phyloP scores from a whole-genome alignment of 2,888 invertebrate species.

The Drosophila mimetica region DNA sequence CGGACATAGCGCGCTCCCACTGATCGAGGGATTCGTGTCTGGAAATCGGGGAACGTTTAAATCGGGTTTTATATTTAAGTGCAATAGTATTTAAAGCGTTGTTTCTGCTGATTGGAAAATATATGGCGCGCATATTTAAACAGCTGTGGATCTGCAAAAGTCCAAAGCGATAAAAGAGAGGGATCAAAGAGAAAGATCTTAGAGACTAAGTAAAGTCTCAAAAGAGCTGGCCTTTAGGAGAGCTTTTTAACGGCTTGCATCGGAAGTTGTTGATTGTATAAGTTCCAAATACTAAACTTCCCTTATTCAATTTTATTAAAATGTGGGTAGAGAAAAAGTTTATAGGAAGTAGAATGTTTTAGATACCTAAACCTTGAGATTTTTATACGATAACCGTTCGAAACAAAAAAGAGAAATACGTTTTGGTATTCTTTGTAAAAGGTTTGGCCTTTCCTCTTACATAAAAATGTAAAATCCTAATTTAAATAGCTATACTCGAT shows the following conservation, averaged over 20 bases:
- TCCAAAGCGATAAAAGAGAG: neutral
- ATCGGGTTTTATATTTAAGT: slow-evolving; percentile 73
- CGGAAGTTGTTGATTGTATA: neutral
- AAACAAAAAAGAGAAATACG: too few relatives aligned
- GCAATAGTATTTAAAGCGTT: slow-evolving; percentile 79
- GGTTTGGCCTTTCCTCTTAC: neutral
- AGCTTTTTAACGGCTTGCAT: neutral
- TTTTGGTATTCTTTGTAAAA: neutral
- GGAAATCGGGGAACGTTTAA: neutral
- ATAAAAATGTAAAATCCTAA: neutral
- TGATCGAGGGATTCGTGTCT: slow-evolving; percentile 82
- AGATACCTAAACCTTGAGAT: neutral
- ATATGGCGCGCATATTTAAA: slow-evolving; percentile 41
- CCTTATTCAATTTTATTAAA: neutral
- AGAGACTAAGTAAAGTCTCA: neutral
- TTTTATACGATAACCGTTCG: neutral
- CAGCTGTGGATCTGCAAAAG: slow-evolving; percentile 5
- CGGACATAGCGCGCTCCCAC: slow-evolving; percentile 98
- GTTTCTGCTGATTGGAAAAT: slow-evolving; percentile 35
- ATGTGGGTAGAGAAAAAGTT: neutral
- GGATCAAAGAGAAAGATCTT: neutral
- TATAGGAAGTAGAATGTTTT: neutral
- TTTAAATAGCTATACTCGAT: neutral
- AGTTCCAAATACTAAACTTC: neutral
- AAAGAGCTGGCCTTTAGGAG: neutral